Evolutionary conservation across 2,797 vertebrate species (phyloP), one percentile per base, ranked within the genome.

Genomic region (Aphelocoma californica): DNA sequence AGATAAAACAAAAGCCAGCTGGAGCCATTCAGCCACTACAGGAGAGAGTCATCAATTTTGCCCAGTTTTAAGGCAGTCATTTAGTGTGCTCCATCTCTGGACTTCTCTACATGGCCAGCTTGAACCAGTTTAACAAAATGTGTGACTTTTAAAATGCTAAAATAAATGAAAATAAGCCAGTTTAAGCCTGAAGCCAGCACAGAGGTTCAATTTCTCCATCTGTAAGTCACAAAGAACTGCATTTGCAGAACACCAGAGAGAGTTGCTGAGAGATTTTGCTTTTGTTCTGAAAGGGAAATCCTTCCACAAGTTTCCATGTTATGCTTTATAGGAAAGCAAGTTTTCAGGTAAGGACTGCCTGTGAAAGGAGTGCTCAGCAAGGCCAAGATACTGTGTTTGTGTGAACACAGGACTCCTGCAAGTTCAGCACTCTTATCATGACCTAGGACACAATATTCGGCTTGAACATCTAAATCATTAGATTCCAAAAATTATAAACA

Each of bases 1-100:
- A 1, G 1, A 47, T 32, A 70, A 82, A 88, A 86, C 48, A 93
- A 83, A 94, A 92, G 66, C 73, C 95, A 96, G 70, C 90, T 94
- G 91, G 80, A 95, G 45, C 36, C 66, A 86, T 84, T 84, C 85
- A 90, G 64, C 56, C 44, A 40, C 60, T 64, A 26, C 44, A 88
- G 51, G 40, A 91, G 61, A 86, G 71, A 93, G 56, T 58, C 21
- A 91, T 84, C 44, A 61, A 36, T 93, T 95, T 75, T 90, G 44
- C 20, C 56, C 56, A 42, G 28, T 89, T 79, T 93, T 81, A 73
- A 86, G 47, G 47, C 81, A 88, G 29, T 56, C 54, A 38, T 29
- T 91, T 62, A 48, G n/a, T 51, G 42, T 65, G 57, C 54, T 89
- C 64, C 58, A 26, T 45, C 66, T 92, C 88, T 65, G 28, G 25